These are phyloP conservation scores for Himalopsyche phryganea DNA, from an alignment of 1,140 invertebrate species.

Conservation along the genomic window DNA sequence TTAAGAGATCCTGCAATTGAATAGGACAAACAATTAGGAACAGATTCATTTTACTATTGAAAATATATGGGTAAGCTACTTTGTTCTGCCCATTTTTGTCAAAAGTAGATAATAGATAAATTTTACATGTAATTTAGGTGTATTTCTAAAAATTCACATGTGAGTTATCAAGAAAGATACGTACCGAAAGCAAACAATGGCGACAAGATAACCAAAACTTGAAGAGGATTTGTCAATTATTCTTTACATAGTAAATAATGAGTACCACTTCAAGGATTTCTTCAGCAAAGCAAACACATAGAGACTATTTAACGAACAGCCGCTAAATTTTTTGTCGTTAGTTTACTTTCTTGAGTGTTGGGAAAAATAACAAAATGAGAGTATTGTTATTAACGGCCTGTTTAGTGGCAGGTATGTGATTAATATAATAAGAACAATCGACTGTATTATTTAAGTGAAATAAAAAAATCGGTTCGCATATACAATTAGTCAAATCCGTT, in stretches of 20 bases:
- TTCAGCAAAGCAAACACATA: conserved; percentile 26
- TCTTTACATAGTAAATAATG: conserved; percentile 13
- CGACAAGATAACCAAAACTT: conserved; percentile 7
- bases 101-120: too few species aligned
- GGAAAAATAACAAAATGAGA: too few species aligned
- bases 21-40: too few species aligned
- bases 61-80: too few species aligned
- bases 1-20: too few species aligned
- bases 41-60: too few species aligned
- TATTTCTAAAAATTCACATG: background rate
- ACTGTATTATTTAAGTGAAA: background rate
- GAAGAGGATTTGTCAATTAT: conserved; percentile 30
- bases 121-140: too few species aligned
- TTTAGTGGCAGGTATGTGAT: background rate
- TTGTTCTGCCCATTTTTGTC: too few species aligned
- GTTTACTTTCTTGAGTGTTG: too few species aligned
- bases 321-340: too few species aligned
- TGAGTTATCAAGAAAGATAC: background rate
- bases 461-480: too few species aligned
- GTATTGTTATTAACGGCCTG: background rate
- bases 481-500: too few species aligned
- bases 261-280: conserved; percentile 28
- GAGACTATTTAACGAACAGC: conserved; percentile 19
- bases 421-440: background rate
- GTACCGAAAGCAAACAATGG: conserved; percentile 5